A percentile compares a stretch with the other conserved stretches of the same genome.
These are phyloP conservation scores for Sardina pilchardus DNA, from an alignment of 2,113 vertebrate genomes.

Conservation along the genomic window DNA sequence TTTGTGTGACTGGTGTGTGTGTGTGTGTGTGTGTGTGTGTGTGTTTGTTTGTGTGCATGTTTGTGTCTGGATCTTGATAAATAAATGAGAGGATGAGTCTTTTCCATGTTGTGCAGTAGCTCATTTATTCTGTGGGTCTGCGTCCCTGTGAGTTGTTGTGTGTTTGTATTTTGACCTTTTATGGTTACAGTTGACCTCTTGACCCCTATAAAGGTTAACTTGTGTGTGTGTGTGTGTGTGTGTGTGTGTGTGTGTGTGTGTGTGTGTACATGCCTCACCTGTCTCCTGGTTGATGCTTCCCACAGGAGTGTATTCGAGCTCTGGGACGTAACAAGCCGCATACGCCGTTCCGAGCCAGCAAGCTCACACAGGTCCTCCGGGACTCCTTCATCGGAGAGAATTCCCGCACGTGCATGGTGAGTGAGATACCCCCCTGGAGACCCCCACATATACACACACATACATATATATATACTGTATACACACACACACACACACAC, in stretches of 20 bases:
- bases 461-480: too few relatives aligned
- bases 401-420: slow-evolving; percentile 97
- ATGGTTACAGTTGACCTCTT: background rate
- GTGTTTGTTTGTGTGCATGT: background rate
- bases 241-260: background rate
- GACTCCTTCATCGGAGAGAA: slow-evolving; percentile 99
- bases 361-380: slow-evolving; percentile 95
- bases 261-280: background rate
- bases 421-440: background rate
- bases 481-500: background rate
- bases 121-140: too few relatives aligned
- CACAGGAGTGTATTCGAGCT: slow-evolving; percentile 94
- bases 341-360: slow-evolving; percentile 96
- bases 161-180: background rate
- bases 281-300: background rate
- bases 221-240: background rate
- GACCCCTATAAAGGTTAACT: background rate
- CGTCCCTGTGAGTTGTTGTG: background rate
- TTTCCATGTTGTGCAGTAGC: too few relatives aligned
- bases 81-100: too few relatives aligned
- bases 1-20: background rate
- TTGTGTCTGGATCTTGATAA: background rate
- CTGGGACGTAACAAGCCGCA: slow-evolving; percentile 96
- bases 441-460: background rate
- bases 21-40: background rate